Conservation (phyloP, 2,888 invertebrate genomes). For the Pemphredon lugubris region DNA sequence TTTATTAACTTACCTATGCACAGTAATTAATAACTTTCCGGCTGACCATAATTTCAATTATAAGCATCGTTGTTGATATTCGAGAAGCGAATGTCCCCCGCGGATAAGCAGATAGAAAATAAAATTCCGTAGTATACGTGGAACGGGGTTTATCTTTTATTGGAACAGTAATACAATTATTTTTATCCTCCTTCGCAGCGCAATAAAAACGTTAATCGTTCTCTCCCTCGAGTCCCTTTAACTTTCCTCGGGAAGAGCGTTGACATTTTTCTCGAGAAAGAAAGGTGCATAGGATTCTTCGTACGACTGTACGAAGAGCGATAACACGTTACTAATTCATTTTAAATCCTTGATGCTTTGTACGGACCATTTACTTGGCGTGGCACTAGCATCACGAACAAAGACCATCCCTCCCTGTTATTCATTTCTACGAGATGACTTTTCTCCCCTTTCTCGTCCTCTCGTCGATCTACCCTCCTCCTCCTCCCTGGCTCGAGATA, state of each 20-base stretch:
- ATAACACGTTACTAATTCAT: slow-evolving; percentile 58
- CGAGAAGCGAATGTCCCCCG: too few relatives aligned
- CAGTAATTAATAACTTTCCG: too few relatives aligned
- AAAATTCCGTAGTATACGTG: too few relatives aligned
- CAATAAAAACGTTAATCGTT: slow-evolving; percentile 43
- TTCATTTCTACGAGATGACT: slow-evolving; percentile 22
- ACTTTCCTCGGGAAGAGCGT: neutral
- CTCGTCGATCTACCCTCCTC: neutral
- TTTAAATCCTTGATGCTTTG: slow-evolving; percentile 58
- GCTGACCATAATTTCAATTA: too few relatives aligned
- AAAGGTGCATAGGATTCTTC: slow-evolving; percentile 3
- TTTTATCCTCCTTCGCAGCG: neutral
- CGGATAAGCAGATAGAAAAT: too few relatives aligned
- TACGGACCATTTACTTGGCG: slow-evolving; percentile 33
- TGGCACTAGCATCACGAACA: slow-evolving; percentile 20
- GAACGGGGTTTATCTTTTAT: too few relatives aligned
- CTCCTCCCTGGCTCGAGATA: neutral
- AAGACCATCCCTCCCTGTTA: slow-evolving; percentile 18
- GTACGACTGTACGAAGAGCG: slow-evolving; percentile 40
- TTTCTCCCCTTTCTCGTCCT: neutral
- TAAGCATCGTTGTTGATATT: too few relatives aligned
- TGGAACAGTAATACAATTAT: neutral
- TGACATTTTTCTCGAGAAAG: slow-evolving; percentile 42
- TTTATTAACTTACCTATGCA: too few relatives aligned
- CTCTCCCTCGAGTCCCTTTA: slow-evolving; percentile 12